Evolutionary conservation across 2,113 vertebrate species (phyloP), one percentile per base, ranked within the genome.

Genomic region (Accipiter virgatus): DNA sequence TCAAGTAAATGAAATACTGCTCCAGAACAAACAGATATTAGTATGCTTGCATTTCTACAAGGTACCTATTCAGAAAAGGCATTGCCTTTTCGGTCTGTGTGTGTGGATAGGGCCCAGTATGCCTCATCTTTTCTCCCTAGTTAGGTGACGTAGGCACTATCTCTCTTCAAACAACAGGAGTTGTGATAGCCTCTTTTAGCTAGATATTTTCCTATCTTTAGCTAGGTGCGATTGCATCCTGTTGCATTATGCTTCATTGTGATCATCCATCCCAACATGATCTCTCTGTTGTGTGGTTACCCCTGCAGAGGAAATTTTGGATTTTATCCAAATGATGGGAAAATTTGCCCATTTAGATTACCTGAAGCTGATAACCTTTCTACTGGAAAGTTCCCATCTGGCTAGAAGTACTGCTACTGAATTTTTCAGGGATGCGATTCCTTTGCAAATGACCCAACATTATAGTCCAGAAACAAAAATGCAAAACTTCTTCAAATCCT

Each of bases 321-420:
- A 63, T 84, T 95, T 90, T 94, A 58, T 93, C 82, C 97, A 97
- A 92, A 86, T 23, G 27, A 65, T 88, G 40, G 83, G 22, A 78
- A 93, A 92, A 61, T 8, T 32, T 90, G 89, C 84, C 93, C 38
- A 59, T 95, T 97, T 94, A 71, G 67, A 96, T 95, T 52, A 97
- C 96, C 72, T 95, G 86, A 95, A 92, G 56, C 81, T 75, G 81
- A 91, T 90, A 96, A 94, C n/a, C 40, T 94, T 95, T 95, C 92
- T 84, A 58, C 45, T 81, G 81, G 74, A 96, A 94, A 96, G 58
- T 42, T 74, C 67, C 93, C 83, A 96, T 84, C 81, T 97, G 96
- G 91, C 82, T 95, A 65, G 82, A 84, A 95, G 84, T 59, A 95
- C 8, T 85, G 73, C 53, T 85, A 52, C 32, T 70, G 61, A 29